Conservation (phyloP, 2,113 vertebrate genomes). For the Nycticorax nycticorax region DNA sequence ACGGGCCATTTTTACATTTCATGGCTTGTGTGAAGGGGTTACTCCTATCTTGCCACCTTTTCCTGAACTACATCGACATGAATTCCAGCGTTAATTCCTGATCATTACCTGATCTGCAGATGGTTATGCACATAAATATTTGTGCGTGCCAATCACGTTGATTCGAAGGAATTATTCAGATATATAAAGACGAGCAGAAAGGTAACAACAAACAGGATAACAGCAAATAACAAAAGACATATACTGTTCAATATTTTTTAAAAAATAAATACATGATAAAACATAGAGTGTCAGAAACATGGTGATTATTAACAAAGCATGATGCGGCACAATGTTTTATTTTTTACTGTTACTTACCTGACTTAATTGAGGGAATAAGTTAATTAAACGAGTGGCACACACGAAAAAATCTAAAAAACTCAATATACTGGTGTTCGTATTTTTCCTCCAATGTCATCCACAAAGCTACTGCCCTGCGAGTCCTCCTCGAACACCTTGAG, state of each 20-base stretch:
- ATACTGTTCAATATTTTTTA: neutral
- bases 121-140: neutral
- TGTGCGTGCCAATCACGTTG: neutral
- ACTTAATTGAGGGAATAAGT: neutral
- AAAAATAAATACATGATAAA: neutral
- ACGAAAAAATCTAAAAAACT: neutral
- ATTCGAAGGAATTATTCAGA: neutral
- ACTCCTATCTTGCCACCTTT: neutral
- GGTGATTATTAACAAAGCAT: neutral
- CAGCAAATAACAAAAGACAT: neutral
- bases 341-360: neutral
- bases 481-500: neutral
- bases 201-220: neutral
- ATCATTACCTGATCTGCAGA: neutral
- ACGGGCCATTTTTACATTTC: neutral
- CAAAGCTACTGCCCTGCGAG: neutral
- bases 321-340: neutral
- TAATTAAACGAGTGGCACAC: neutral
- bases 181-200: neutral
- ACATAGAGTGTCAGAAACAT: neutral
- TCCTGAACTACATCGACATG: neutral
- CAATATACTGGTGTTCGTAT: neutral
- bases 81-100: slow-evolving; percentile 14
- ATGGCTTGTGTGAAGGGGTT: neutral
- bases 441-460: neutral